These are phyloP conservation scores for Ormyrus nitidulus DNA, from an alignment of 2,888 invertebrate genomes.

Conservation along the genomic window DNA sequence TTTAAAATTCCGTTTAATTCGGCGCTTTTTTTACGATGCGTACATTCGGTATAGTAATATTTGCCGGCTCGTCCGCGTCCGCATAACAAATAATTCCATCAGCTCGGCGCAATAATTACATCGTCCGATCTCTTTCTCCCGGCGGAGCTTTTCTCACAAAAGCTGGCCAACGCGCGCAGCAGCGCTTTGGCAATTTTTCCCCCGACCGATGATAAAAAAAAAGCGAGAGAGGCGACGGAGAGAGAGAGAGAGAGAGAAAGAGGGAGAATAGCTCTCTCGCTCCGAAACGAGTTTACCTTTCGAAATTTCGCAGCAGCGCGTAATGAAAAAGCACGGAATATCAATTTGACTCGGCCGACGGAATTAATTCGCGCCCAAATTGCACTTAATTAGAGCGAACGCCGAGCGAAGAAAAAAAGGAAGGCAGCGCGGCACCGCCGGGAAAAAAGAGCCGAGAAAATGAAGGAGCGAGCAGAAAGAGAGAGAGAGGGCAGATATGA, in stretches of 20 bases:
- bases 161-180: not conserved
- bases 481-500: constrained; percentile 20
- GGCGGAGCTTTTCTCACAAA: not conserved
- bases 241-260: no score
- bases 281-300: constrained; percentile 53
- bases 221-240: not conserved
- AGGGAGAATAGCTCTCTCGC: not conserved
- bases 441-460: constrained; percentile 24
- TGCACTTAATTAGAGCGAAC: constrained; percentile 57
- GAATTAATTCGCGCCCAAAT: constrained; percentile 57
- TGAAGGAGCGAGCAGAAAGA: constrained; percentile 30
- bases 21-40: not conserved
- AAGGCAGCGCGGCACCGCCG: not conserved
- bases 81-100: constrained; percentile 42
- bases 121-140: constrained; percentile 1
- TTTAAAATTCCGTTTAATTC: constrained; percentile 27
- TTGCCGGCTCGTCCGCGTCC: not conserved
- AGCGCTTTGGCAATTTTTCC: constrained; percentile 32
- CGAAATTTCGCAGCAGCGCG: constrained; percentile 34
- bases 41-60: not conserved
- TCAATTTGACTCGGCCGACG: constrained; percentile 54
- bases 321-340: constrained; percentile 57
- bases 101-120: constrained; percentile 43
- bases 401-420: constrained; percentile 35
- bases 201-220: not conserved